Conservation (phyloP, 2,888 invertebrate species). For the Nephrotoma appendiculata region DNA sequence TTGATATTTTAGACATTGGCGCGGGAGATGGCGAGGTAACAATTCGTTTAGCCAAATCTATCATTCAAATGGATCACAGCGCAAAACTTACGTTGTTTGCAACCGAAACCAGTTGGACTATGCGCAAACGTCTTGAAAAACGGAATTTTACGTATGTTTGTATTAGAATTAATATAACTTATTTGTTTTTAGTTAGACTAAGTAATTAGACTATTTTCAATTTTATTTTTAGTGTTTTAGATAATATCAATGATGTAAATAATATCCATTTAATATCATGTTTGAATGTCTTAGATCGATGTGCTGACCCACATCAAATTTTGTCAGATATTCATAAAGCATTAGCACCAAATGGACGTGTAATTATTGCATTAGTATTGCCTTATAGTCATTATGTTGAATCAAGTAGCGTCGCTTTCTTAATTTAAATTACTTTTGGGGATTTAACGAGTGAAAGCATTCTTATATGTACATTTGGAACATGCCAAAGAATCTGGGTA, state of each 20-base stretch:
- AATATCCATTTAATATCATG: constrained; percentile 39
- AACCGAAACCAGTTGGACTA: constrained; percentile 82
- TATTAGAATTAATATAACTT: neutral
- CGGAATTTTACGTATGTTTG: constrained; percentile 60
- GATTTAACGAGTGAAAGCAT: neutral
- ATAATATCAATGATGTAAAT: constrained; percentile 23
- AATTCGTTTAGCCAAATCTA: constrained; percentile 49
- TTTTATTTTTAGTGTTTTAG: constrained; percentile 22
- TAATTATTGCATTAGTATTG: constrained; percentile 80
- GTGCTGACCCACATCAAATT: constrained; percentile 68
- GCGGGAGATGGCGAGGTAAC: constrained; percentile 95
- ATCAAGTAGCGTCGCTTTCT: constrained; percentile 39
- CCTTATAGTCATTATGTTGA: constrained; percentile 94
- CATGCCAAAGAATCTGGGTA: too few species aligned
- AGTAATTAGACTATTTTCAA: neutral
- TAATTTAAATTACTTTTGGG: neutral
- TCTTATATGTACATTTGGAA: neutral
- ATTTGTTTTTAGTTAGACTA: neutral
- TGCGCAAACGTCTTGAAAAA: constrained; percentile 64
- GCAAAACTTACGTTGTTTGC: constrained; percentile 63
- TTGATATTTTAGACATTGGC: constrained; percentile 68
- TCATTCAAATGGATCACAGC: constrained; percentile 53
- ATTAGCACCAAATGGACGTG: constrained; percentile 55
- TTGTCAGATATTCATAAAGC: constrained; percentile 57
- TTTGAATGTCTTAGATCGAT: constrained; percentile 88